Base-by-base conservation (phyloP, 2,888 invertebrate species). In the Drosophila tripunctata region DNA sequence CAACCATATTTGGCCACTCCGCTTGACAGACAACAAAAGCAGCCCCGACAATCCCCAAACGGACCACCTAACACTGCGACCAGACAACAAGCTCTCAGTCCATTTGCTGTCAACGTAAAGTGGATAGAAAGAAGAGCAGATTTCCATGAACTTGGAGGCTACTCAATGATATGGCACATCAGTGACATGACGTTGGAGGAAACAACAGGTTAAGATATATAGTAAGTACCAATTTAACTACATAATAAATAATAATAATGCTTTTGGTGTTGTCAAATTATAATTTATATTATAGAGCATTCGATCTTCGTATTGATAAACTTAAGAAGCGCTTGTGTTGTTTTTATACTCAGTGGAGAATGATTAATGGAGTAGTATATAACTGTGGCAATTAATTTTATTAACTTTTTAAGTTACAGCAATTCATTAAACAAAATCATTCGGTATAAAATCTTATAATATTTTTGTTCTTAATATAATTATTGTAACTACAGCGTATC, bases 1-100 rank as follows among this genome's bases (percentile, higher is more conserved):
- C 84, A 84, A 81, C 86, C 86, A 83, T 84, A 86, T 84, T 84
- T 86, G 83, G 83, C 77, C 86, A 86, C 83, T 83, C 78, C 47
- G 67, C 68, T 79, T 85, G 82, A 85, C 79, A 79, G 85, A 81
- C 81, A 84, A 81, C 85, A 78, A 81, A 84, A 78, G 75, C 65
- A 61, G 67, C 50, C 70, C 56, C 30, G 52, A 14, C 51, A 51
- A 24, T 52, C 57, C 58, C 67, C 60, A 56, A 54, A 38, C 47
- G 67, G 55, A 73, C 51, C 60, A 50, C 55, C 67, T 51, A 36
- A 55, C 60, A 48, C 35, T 33, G 35, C 5, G 41, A 43, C 30
- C 62, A 58, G 47, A 57, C 64, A 71, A 47, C 64, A 68, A 64
- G 45, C 41, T 31, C 43, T 51, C 33, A 43, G 61, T 38, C 30